Percentiles rank a stretch among this genome's conserved stretches.
Evolutionary conservation across 2,888 invertebrate genomes (phyloP).

Genomic region (Drosophila maculinotata): DNA sequence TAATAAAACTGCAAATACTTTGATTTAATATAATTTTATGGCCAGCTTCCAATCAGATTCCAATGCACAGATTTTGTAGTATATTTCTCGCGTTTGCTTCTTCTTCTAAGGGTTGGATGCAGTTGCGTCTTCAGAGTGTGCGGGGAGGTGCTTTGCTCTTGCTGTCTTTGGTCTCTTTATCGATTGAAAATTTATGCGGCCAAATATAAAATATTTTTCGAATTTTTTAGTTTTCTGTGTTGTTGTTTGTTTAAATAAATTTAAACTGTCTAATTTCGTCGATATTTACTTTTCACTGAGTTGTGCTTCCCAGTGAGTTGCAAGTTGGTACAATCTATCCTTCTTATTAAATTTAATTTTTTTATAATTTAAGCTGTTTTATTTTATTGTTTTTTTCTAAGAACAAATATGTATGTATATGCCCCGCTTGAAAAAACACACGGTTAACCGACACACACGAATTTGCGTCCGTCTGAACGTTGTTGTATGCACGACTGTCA

Average conservation of each 20-base stretch:
- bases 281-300: not conserved
- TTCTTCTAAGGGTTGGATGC: slow-evolving; percentile 26
- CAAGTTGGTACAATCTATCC: not conserved
- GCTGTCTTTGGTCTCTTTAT: slow-evolving; percentile 28
- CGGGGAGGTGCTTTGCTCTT: slow-evolving; percentile 26
- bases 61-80: slow-evolving; percentile 38
- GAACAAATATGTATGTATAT: slow-evolving; percentile 56
- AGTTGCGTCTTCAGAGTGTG: slow-evolving; percentile 10
- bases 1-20: slow-evolving; percentile 39
- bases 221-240: slow-evolving; percentile 1
- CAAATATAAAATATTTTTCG: slow-evolving; percentile 22
- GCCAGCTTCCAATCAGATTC: slow-evolving; percentile 46
- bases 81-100: too few species aligned
- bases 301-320: not conserved
- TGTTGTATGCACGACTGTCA: slow-evolving; percentile 52
- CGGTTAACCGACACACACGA: slow-evolving; percentile 52
- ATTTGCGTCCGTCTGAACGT: slow-evolving; percentile 46
- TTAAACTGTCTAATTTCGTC: not conserved
- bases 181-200: slow-evolving; percentile 32
- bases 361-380: slow-evolving; percentile 4
- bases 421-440: slow-evolving; percentile 53
- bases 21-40: slow-evolving; percentile 24
- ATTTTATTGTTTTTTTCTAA: slow-evolving; percentile 1
- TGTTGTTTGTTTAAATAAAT: slow-evolving; percentile 2
- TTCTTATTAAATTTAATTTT: not conserved